Base-by-base conservation (phyloP, 2,888 invertebrate genomes). In the Mythimna lalbum region DNA sequence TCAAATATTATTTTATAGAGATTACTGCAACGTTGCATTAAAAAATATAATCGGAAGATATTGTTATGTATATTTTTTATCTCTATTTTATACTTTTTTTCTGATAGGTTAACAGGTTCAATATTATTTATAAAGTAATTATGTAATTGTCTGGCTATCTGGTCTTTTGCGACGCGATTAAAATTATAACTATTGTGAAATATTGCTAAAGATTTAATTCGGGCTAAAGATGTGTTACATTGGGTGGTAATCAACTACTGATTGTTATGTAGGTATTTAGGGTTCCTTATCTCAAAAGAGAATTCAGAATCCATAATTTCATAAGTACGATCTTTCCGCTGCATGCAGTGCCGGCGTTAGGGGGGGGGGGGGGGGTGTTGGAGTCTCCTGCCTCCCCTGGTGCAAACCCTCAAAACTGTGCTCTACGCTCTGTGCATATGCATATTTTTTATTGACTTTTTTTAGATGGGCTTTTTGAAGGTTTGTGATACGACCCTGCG, bases 151-250 rank as follows among this genome's bases (percentile, higher is more conserved):
- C 73, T 52, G 61, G 39, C 14, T 80, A 71, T 60, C 59, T 6
- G 49, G 49, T 33, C 3, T 49, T 65, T 69, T 66, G 64, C 56
- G 63, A 71, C 64, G 57, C 47, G 10, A 80, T 60, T 43, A 43
- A 36, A 74, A 43, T 27, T 57, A 47, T 47, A 4, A 43, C 36
- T 4, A 60, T 23, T 36, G 72, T 50, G 47, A 52, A 67, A 57
- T 63, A 33, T 64, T 63, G 69, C 53, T 59, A 69, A 14, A 69
- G 59, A 81, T 83, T 72, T 63, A 76, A 81, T 83, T 80, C 69
- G 72, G 63, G 50, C 76, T 80, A 81, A 71, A 14, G 14, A 23
- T 17, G 50, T 21, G 36, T 59, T 17, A 19, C 10, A 61, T 39
- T 63, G 55, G 31, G 23, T 27, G 23, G 56, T 36, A 69, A 60